Percentiles rank a stretch among this genome's conserved stretches.
These are phyloP conservation scores for Monarcha castaneiventris DNA, from an alignment of 2,113 vertebrate genomes.

Conservation along the genomic window DNA sequence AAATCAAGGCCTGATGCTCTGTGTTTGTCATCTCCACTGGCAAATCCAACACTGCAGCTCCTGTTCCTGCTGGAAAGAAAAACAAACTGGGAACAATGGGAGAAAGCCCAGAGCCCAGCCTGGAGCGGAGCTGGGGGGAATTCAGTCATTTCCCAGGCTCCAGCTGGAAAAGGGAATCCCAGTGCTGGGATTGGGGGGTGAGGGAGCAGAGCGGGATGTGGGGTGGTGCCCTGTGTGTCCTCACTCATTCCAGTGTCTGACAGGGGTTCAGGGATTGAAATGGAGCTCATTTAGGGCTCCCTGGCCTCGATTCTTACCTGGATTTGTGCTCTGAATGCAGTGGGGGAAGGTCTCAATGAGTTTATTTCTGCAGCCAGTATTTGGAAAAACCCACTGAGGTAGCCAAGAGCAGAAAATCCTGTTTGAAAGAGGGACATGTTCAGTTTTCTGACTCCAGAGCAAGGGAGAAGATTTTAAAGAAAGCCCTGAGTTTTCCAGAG, in stretches of 20 bases:
- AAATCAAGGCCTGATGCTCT: background rate
- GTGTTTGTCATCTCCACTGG: background rate
- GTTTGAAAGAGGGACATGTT: background rate
- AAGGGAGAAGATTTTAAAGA: background rate
- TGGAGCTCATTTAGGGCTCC: background rate
- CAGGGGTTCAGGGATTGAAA: background rate
- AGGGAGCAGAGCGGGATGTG: background rate
- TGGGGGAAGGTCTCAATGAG: background rate
- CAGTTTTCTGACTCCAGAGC: background rate
- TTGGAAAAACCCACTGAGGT: background rate
- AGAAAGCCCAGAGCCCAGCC: constrained; percentile 9
- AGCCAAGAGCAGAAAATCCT: background rate
- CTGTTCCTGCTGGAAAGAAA: constrained; percentile 34
- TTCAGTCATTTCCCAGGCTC: background rate
- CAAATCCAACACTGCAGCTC: background rate
- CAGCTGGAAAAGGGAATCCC: background rate
- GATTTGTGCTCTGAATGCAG: background rate
- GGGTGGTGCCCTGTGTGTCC: background rate
- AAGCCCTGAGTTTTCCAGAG: background rate
- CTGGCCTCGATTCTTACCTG: background rate
- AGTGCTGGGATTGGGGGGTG: background rate
- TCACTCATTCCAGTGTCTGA: fast-evolving
- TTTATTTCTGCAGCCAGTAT: background rate
- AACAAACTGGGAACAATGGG: constrained; percentile 34
- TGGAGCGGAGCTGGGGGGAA: background rate